Conservation (phyloP, 2,888 invertebrate genomes). For the Scrobipalpa atriplicella region DNA sequence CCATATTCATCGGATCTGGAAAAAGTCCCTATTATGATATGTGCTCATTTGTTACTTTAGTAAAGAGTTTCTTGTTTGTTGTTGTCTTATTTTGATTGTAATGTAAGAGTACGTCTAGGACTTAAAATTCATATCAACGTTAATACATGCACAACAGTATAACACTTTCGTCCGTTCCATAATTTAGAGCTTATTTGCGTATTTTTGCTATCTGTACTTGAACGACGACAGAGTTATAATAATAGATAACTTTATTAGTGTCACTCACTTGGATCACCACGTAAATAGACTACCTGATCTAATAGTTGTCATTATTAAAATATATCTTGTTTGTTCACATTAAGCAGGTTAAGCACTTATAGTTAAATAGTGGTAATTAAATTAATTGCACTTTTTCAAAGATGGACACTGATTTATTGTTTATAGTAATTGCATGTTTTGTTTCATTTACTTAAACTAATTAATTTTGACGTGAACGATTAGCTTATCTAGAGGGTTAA, state of each 20-base stretch:
- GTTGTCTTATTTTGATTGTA: background rate
- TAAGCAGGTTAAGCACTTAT: background rate
- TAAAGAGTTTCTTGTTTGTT: conserved; percentile 2
- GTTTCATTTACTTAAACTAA: background rate
- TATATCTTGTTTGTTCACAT: conserved; percentile 17
- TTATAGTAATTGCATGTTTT: conserved; percentile 11
- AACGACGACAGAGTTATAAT: conserved; percentile 15
- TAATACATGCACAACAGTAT: background rate
- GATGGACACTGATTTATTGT: conserved; percentile 6
- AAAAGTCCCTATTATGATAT: conserved; percentile 61
- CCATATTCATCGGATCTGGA: conserved; percentile 67
- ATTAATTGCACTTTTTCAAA: background rate
- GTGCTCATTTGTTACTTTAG: conserved; percentile 56
- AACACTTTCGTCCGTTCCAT: conserved; percentile 3
- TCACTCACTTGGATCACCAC: conserved; percentile 4
- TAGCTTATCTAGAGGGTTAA: background rate
- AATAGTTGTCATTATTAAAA: conserved; percentile 10
- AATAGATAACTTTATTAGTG: background rate
- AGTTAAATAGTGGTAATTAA: background rate
- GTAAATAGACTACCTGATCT: background rate
- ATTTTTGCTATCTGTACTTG: background rate
- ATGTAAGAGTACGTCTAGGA: background rate
- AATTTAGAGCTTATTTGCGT: background rate
- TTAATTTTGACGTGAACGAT: background rate
- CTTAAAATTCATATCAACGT: background rate